Evolutionary conservation across 2,113 vertebrate genomes (phyloP).

Genomic region (Hipposideros armiger): DNA sequence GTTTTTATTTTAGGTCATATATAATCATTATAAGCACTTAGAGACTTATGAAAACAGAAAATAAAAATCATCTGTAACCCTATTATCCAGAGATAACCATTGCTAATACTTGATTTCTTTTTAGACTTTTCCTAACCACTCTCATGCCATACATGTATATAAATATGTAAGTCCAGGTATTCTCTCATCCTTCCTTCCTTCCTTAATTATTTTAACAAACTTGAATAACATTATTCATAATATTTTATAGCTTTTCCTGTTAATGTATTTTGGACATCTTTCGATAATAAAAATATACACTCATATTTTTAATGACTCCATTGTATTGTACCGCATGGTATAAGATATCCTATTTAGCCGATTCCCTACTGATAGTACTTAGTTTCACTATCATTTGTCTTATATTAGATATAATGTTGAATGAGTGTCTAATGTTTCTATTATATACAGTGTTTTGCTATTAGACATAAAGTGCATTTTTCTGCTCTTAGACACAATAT

Average conservation of each 20-base stretch:
- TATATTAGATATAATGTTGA: neutral
- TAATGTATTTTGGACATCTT: conserved; percentile 16
- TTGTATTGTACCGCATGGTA: neutral
- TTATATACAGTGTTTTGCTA: neutral
- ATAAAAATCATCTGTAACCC: neutral
- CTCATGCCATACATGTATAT: too few species aligned
- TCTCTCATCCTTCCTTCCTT: neutral
- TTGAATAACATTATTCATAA: neutral
- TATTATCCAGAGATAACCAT: neutral
- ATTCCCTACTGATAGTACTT: neutral
- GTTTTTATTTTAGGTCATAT: conserved; percentile 23
- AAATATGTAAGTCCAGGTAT: neutral
- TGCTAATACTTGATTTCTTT: neutral
- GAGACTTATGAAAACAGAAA: neutral
- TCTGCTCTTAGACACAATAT: neutral
- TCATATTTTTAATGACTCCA: neutral
- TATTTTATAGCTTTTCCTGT: neutral
- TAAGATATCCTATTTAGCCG: neutral
- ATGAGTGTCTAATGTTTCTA: neutral
- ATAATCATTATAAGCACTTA: neutral
- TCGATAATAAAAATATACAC: neutral
- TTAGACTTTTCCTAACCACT: neutral
- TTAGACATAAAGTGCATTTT: neutral
- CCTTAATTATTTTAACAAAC: conserved; percentile 33
- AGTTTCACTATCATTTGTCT: neutral